Evolutionary conservation across 2,888 invertebrate species (phyloP).

Genomic region (Nephrocerus scutellatus): DNA sequence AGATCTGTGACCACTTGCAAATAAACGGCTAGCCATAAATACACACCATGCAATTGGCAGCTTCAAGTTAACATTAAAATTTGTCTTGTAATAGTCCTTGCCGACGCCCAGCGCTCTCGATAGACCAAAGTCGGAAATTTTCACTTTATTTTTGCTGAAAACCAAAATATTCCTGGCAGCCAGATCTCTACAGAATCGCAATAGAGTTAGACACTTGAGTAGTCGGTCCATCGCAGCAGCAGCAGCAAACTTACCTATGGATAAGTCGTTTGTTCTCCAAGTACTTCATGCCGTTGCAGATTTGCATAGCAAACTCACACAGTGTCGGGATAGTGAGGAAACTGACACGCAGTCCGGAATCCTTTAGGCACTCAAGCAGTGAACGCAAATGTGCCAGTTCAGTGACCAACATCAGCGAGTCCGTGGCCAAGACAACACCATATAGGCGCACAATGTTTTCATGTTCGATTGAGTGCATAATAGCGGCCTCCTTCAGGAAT

Average conservation of each 20-base stretch:
- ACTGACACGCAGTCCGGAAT: conserved; percentile 80
- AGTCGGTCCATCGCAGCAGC: background rate
- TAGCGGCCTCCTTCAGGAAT: conserved; percentile 95
- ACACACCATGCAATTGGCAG: conserved; percentile 93
- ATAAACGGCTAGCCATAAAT: background rate
- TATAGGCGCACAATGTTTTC: conserved; percentile 95
- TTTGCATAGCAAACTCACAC: conserved; percentile 92
- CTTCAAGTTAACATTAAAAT: conserved; percentile 94
- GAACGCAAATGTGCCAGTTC: conserved; percentile 94
- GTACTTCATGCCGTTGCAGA: conserved; percentile 97
- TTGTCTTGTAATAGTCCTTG: conserved; percentile 98
- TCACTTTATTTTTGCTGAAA: conserved; percentile 91
- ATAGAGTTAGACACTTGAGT: background rate
- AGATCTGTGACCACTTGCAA: background rate
- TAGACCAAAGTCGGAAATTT: conserved; percentile 96
- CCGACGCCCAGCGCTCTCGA: conserved; percentile 93
- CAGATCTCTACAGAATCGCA: conserved; percentile 64
- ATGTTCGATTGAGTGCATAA: conserved; percentile 97
- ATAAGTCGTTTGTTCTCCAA: conserved; percentile 92
- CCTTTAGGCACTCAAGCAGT: conserved; percentile 89
- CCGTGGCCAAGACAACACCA: conserved; percentile 92
- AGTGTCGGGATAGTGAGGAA: conserved; percentile 83
- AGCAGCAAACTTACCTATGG: conserved; percentile 62
- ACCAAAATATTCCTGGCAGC: conserved; percentile 97
- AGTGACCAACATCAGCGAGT: conserved; percentile 74